These are phyloP conservation scores for Dendrocincla fuliginosa DNA, from an alignment of 2,797 vertebrate species.

Conservation along the genomic window DNA sequence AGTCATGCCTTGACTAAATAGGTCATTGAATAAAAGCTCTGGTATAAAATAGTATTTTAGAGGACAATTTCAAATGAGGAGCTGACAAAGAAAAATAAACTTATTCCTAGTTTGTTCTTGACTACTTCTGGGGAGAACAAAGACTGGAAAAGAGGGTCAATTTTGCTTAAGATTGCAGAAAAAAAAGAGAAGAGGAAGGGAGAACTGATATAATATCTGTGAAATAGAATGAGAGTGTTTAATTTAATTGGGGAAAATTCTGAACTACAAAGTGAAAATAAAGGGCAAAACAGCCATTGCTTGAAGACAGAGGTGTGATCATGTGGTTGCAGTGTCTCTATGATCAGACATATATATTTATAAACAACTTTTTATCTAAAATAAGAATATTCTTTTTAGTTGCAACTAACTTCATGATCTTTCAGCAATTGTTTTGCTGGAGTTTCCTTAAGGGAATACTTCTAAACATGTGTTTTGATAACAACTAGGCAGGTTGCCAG, in stretches of 20 bases:
- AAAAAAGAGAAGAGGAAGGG: neutral
- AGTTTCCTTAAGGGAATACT: neutral
- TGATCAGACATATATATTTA: neutral
- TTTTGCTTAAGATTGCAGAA: neutral
- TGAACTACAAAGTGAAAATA: neutral
- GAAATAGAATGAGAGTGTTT: neutral
- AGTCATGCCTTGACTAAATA: neutral
- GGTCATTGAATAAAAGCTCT: neutral
- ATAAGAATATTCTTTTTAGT: neutral
- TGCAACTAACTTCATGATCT: neutral
- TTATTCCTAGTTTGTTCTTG: neutral
- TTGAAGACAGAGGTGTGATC: neutral
- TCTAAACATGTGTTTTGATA: slow-evolving; percentile 29
- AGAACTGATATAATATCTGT: neutral
- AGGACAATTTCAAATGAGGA: neutral
- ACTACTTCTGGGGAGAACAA: neutral
- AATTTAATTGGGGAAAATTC: neutral
- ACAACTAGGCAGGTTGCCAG: neutral
- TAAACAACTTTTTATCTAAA: neutral
- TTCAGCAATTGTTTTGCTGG: slow-evolving; percentile 12
- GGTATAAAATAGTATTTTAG: neutral
- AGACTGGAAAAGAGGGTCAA: neutral
- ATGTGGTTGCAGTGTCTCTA: neutral
- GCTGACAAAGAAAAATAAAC: neutral
- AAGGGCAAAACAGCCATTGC: neutral